Percentiles rank a stretch among this genome's conserved stretches.
Evolutionary conservation across 2,797 vertebrate species (phyloP).

Genomic region (Ambastaia sidthimunki): DNA sequence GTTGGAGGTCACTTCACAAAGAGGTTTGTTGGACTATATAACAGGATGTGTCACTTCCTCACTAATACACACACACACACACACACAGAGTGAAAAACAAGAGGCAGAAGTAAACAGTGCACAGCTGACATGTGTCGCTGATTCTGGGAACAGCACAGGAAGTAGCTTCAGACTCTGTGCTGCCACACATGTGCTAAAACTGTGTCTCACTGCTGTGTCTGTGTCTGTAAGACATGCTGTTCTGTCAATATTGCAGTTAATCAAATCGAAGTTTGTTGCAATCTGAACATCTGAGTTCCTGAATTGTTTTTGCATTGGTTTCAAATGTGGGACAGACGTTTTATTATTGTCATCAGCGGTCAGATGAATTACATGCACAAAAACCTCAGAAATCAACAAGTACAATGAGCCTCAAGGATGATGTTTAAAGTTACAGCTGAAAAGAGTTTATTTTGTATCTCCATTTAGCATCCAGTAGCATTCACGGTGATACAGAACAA

Average conservation of each 20-base stretch:
- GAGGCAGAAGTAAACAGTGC: conserved; percentile 55
- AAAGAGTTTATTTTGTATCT: too few relatives aligned
- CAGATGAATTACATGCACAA: conserved; percentile 31
- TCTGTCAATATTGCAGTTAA: conserved; percentile 31
- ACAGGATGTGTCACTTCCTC: conserved; percentile 59
- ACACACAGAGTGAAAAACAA: conserved; percentile 50
- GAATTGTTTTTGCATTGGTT: conserved; percentile 45
- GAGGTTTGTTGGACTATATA: conserved; percentile 53
- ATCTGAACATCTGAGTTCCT: conserved; percentile 27
- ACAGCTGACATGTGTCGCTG: conserved; percentile 60
- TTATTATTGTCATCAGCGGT: conserved; percentile 40
- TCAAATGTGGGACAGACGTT: conserved; percentile 45
- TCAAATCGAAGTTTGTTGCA: conserved; percentile 25
- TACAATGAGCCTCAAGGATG: too few relatives aligned
- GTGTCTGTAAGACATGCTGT: conserved; percentile 40
- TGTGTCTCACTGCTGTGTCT: not conserved
- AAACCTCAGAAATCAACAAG: too few relatives aligned
- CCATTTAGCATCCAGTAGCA: too few relatives aligned
- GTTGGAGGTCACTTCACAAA: conserved; percentile 55
- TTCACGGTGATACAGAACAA: too few relatives aligned
- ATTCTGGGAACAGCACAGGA: conserved; percentile 59
- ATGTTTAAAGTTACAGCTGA: not conserved
- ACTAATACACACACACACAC: conserved; percentile 44
- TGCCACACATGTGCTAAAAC: conserved; percentile 53
- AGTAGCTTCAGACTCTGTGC: conserved; percentile 51